These are phyloP conservation scores for Dolichopus griseipennis DNA, from an alignment of 2,888 invertebrate species.

Conservation along the genomic window DNA sequence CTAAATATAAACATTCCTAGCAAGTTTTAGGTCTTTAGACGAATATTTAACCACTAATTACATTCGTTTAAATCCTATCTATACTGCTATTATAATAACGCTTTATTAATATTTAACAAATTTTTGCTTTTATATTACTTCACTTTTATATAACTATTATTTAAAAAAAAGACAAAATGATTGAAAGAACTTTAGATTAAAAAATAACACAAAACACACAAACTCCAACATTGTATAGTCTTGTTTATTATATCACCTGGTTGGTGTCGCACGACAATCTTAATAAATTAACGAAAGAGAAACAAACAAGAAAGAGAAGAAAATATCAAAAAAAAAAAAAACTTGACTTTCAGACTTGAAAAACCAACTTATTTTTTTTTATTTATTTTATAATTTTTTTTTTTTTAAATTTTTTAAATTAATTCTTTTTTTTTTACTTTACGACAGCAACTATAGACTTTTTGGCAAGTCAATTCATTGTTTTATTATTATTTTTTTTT, in stretches of 20 bases:
- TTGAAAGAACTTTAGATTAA: background rate
- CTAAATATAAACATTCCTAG: no score
- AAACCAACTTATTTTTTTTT: background rate
- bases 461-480: background rate
- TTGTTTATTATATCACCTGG: slow-evolving; percentile 1
- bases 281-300: background rate
- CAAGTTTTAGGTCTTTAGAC: no score
- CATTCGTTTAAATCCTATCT: no score
- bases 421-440: background rate
- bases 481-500: background rate
- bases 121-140: no score
- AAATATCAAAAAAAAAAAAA: no score
- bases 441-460: background rate
- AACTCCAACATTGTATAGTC: no score
- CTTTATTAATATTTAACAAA: no score
- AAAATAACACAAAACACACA: background rate
- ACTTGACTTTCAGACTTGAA: background rate
- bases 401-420: background rate
- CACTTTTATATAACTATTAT: no score
- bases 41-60: no score
- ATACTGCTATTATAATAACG: no score
- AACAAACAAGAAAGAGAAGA: background rate
- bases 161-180: background rate
- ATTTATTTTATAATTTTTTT: no score
- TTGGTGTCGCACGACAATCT: background rate